Base-by-base conservation (phyloP, 1,140 invertebrate genomes). In the Pseudomyrmex flavicornis region DNA sequence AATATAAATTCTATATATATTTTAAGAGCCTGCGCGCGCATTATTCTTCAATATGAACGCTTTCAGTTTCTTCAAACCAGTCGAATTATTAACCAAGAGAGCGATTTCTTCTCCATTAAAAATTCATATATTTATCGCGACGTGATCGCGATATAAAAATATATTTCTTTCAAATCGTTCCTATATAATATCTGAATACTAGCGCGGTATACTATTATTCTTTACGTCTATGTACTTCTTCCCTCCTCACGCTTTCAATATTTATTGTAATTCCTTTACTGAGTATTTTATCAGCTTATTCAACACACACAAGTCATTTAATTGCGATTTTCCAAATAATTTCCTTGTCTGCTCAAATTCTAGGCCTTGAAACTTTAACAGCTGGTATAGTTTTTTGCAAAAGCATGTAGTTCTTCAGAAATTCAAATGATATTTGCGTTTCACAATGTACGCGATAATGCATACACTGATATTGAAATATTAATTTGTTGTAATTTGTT, bases 81-180 rank as follows among this genome's bases (percentile, higher is more conserved):
- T 59, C 63, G 48, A 61, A 56, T 85, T 68, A 75, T 69, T 62
- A 79, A 84, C 63, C 68, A 74, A 86, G 35, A 35, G 35, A 35
- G 74, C 50, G n/a, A 83, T 50, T 13, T 66, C 50, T 63, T 54
- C 46, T 61, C 59, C 58, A 15, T 83, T 72, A 82, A 82, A 70
- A 85, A 82, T 72, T 69, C 48, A 63, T 76, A 73, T 20, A 66
- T 13, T 65, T 76, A 87, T 87, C 80, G 79, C 76, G 68, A 87
- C 3, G 8, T 20, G 1, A 62, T 84, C 74, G 68, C 86, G 82
- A 86, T 86, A 84, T 63, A 88, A 88, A 88, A 88, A 88, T 87
- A 88, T 59, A 82, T 26, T 54, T 87, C 82, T 88, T 70, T 80
- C 35, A 56, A 77, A 56, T 65, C 56, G 22, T 68, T 56, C 84